Conservation (phyloP, 2,888 invertebrate species). For the Stenchaetothrips biformis region DNA sequence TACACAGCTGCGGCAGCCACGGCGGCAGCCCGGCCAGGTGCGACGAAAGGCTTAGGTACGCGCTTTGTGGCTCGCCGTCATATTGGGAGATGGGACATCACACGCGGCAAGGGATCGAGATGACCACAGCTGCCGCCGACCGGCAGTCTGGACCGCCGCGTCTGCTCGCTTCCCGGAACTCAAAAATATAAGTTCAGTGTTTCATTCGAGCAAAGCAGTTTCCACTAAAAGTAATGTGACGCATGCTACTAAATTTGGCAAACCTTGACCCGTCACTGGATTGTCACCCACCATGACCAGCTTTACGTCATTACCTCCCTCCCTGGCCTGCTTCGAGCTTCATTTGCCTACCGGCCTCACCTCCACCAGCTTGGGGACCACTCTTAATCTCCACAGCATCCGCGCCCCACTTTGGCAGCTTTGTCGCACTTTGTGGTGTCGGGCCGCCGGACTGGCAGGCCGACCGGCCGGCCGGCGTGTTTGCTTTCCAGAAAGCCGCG, state of each 20-base stretch:
- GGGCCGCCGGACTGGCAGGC: not conserved
- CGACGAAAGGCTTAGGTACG: not conserved
- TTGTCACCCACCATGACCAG: not conserved
- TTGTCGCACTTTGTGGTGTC: too few species aligned
- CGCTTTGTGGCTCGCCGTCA: not conserved
- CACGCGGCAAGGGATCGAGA: not conserved
- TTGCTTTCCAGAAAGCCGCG: not conserved
- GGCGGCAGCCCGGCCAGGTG: too few species aligned
- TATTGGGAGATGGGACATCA: conserved; percentile 18
- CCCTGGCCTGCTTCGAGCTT: not conserved
- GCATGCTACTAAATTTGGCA: too few species aligned
- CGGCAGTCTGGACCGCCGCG: not conserved
- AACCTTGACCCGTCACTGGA: too few species aligned
- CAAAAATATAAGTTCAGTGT: too few species aligned
- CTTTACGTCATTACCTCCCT: not conserved
- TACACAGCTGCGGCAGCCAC: too few species aligned
- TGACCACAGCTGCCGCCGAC: not conserved
- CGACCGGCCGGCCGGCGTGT: not conserved
- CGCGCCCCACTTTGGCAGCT: not conserved
- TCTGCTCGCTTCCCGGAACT: too few species aligned
- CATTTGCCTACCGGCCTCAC: too few species aligned
- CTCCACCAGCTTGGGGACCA: too few species aligned
- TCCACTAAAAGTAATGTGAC: too few species aligned
- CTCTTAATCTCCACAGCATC: not conserved
- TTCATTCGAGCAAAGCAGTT: too few species aligned